Base-by-base conservation (phyloP, 64 coral and sea anemone genomes). In the Montipora efflorescens region DNA sequence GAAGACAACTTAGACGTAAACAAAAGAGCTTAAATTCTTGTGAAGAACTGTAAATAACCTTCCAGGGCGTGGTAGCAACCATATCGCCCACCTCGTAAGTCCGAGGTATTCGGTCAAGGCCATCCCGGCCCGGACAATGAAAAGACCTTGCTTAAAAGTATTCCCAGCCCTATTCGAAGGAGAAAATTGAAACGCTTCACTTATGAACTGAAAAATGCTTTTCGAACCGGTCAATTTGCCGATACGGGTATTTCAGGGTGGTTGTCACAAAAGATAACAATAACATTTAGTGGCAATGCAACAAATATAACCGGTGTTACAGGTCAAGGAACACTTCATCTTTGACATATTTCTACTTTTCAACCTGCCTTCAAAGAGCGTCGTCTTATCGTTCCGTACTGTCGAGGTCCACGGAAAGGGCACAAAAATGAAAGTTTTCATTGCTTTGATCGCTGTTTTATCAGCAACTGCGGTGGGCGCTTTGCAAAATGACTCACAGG, bases 161-260 rank as follows among this genome's bases (percentile, higher is more conserved):
- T 36, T 36, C 2, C 36, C 36, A 36, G 2, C 36, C 2, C 36
- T 36, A 36, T 2, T 2, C 0, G 36, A 57, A 57, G 1, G 61
- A 12, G 19, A 19, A 74, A 74, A 74, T 28, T 23, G 74, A 76
- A 51, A 49, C 74, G 11, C 0, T 45, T 47, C 28, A 16, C 10
- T 49, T 15, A 15, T 0, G 1, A 48, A n/a, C 0, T 0, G 49
- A n/a, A n/a, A 7, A 19, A 16, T 50, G 13, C 16, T 50, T 78
- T 78, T 36, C 14, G 76, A 19, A 47, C 12, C 2, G 18, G 18
- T 22, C 11, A 49, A 72, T 22, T 72, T 71, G 82, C 19, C 71
- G 70, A 49, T 50, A 71, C 82, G 45, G 82, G 82, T 86, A 4
- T 0, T 86, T 86, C 66, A 70, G 64, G 61, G 82, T 86, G 82